These are phyloP conservation scores for Tachina grossa DNA, from an alignment of 2,888 invertebrate species.

Conservation along the genomic window DNA sequence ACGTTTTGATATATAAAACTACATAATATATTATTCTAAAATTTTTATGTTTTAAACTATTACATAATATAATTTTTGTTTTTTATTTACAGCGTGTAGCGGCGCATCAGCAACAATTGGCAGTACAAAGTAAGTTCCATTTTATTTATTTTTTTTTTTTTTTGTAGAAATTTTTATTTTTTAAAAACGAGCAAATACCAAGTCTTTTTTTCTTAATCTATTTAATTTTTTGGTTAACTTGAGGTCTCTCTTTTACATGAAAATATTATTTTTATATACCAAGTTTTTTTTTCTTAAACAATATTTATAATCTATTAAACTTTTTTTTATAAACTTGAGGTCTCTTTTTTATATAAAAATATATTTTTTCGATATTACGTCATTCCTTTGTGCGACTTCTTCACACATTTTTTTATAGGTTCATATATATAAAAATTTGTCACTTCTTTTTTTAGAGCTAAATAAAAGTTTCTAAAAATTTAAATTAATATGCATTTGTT, in stretches of 20 bases:
- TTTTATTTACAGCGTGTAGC: slow-evolving; percentile 86
- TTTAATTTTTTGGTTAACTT: not conserved
- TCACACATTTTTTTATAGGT: too few relatives aligned
- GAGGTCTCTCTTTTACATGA: not conserved
- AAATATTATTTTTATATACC: not conserved
- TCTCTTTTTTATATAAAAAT: not conserved
- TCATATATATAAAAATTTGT: too few relatives aligned
- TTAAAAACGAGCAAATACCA: slow-evolving; percentile 72
- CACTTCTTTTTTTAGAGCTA: too few relatives aligned
- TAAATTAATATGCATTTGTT: too few relatives aligned
- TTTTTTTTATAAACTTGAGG: slow-evolving; percentile 9
- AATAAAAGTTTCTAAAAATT: too few relatives aligned
- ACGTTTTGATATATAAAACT: slow-evolving; percentile 66
- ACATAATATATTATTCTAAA: slow-evolving; percentile 8
- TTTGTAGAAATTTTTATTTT: slow-evolving; percentile 7
- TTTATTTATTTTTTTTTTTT: slow-evolving; percentile 48
- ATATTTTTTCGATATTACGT: not conserved
- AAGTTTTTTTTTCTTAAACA: too few relatives aligned
- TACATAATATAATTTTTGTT: slow-evolving; percentile 9
- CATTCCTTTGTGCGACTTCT: too few relatives aligned
- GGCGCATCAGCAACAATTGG: slow-evolving; percentile 86
- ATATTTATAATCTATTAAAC: too few relatives aligned
- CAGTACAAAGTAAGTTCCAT: slow-evolving; percentile 83
- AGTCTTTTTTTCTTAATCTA: slow-evolving; percentile 13
- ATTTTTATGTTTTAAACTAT: not conserved